Percentiles rank a stretch among this genome's conserved stretches.
These are phyloP conservation scores for Dione juno DNA, from an alignment of 2,888 invertebrate genomes.

Conservation along the genomic window DNA sequence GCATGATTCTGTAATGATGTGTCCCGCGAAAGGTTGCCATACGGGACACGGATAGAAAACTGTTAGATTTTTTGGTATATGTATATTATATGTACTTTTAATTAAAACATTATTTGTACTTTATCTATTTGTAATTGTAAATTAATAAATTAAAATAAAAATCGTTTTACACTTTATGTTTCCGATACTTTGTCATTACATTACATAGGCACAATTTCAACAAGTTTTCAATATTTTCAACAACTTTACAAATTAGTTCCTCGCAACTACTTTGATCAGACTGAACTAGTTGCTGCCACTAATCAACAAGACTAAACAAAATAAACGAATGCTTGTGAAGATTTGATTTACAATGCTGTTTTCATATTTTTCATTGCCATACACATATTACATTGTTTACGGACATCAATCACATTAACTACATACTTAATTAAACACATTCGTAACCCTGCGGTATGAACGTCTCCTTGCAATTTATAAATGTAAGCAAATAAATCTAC, in stretches of 20 bases:
- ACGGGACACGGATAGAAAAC: neutral
- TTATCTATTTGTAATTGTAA: too few relatives aligned
- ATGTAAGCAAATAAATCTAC: conserved; percentile 37
- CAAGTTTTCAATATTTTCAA: too few relatives aligned
- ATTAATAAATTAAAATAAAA: too few relatives aligned
- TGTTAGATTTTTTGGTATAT: too few relatives aligned
- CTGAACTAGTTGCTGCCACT: neutral
- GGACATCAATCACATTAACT: conserved; percentile 1
- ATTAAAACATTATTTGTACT: too few relatives aligned
- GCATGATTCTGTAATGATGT: conserved; percentile 47
- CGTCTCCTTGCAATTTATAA: conserved; percentile 27
- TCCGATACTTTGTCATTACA: too few relatives aligned
- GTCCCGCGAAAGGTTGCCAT: conserved; percentile 12
- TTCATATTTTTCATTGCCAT: conserved; percentile 4
- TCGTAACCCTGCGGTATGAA: conserved; percentile 20
- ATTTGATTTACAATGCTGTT: neutral
- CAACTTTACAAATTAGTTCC: too few relatives aligned
- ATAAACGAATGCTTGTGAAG: neutral
- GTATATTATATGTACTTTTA: too few relatives aligned
- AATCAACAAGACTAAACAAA: neutral
- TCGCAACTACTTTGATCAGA: too few relatives aligned
- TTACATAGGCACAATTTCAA: too few relatives aligned
- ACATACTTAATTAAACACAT: conserved; percentile 14
- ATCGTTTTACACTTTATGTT: too few relatives aligned
- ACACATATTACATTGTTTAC: conserved; percentile 13